Base-by-base conservation (phyloP, 2,888 invertebrate species). In the Apodemia zela region DNA sequence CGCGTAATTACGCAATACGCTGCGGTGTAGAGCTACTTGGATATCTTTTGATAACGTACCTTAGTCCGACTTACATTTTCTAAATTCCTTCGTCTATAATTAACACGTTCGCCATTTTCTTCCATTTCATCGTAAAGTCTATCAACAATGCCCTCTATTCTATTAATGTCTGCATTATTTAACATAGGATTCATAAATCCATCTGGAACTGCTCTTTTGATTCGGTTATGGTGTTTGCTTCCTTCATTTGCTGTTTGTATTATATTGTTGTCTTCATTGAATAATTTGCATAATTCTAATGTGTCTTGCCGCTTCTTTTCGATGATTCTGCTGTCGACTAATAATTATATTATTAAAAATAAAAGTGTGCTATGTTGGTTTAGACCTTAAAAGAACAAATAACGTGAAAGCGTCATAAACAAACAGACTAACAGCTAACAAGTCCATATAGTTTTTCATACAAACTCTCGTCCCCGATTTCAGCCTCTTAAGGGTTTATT, bases 221-320 rank as follows among this genome's bases (percentile, higher is more conserved):
- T 15, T 54, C 54, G 21, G 21, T 10, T 25, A 5, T 54, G 21
- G 21, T 13, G 6, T 21, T 15, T 15, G 15, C 6, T 25, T 6
- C 4, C 54, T 25, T 59, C 11, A n/a, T 63, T 38, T 57, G 64
- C 64, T 8, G 29, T 45, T 60, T 65, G 29, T 38, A 73, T 57
- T 13, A 72, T 75, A 7, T 75, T 67, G n/a, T 73, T 79, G 69
- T 85, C 84, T 47, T 76, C 78, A 29, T 77, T 83, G 65, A 89
- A 90, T 33, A 87, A 74, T 15, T 77, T 74, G 63, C 90, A 90
- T 80, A 89, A 83, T 4, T 90, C 89, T 45, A 85, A 65, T 0
- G 85, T 89, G 63, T 90, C 86, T 73, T 86, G 82, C 0, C 90
- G 82, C 71, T 86, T 84, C 64, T 72, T 80, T 49, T 82, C 77